A percentile compares a stretch with the other conserved stretches of the same genome.
These are phyloP conservation scores for Tapera naevia DNA, from an alignment of 2,797 vertebrate genomes.

Conservation along the genomic window DNA sequence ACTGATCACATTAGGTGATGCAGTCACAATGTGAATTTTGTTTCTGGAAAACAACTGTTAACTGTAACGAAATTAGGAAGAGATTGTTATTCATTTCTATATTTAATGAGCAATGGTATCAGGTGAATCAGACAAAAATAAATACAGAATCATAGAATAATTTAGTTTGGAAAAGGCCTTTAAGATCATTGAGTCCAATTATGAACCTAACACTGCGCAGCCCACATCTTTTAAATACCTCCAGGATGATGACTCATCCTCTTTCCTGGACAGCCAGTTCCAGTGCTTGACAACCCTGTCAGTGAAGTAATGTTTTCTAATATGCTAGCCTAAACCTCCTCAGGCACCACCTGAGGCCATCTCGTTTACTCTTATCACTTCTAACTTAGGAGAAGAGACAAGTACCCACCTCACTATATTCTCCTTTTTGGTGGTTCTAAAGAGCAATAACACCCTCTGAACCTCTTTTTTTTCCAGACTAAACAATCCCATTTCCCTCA, in stretches of 20 bases:
- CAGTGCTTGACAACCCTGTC: neutral
- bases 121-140: neutral
- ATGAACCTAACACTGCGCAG: neutral
- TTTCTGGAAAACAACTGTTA: neutral
- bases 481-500: neutral
- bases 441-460: neutral
- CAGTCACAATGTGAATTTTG: neutral
- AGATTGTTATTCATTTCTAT: neutral
- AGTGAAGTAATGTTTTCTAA: neutral
- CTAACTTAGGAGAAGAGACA: neutral
- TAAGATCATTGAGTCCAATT: neutral
- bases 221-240: neutral
- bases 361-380: neutral
- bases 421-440: neutral
- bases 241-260: neutral
- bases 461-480: neutral
- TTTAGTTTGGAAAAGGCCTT: neutral
- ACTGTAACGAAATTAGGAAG: neutral
- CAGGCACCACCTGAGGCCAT: neutral
- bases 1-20: neutral
- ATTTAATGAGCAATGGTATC: neutral
- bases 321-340: too few species aligned
- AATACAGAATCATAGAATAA: neutral
- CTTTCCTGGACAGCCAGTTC: neutral
- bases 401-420: fast-evolving